Evolutionary conservation across 2,113 vertebrate genomes (phyloP), one percentile per base, ranked within the genome.

Genomic region (Pleuronectes platessa): DNA sequence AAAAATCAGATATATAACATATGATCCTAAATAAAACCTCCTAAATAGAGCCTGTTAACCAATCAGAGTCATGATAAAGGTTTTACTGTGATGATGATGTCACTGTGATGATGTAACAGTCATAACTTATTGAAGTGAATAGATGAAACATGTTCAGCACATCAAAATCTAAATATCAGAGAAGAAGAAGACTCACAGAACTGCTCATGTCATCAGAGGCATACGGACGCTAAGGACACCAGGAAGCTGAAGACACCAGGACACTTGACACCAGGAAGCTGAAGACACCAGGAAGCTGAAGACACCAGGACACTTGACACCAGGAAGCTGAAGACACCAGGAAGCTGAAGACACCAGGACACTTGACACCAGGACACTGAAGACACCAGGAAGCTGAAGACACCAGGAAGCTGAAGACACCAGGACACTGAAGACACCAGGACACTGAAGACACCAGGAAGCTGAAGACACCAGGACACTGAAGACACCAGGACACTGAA

Each of bases 121-220:
- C 10, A 11, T 42, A 3, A 3, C 11, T 42, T 42, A 42, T 42
- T 42, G 11, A 11, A 42, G 40, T 3, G 17, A 20, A 7, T 5
- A 18, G 15, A 51, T 51, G 47, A 51, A 15, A 51, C 47, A 18
- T 17, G 47, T 10, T 54, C n/a, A 31, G 31, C 31, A 31, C 31
- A 31, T 31, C 31, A 7, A 31, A 31, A 7, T 31, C 6, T 31
- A 31, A 31, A 6, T 31, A 59, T 5, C 12, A 9, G 20, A 56
- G 56, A 24, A 54, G 3, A 58, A 27, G 24, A 66, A 14, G 56
- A 87, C 89, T 87, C 70, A 90, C 89, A 68, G 81, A 55, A 68
- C 76, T 77, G 76, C 85, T 90, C 89, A 90, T 90, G 31, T 67
- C 85, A 76, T 68, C 51, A 13, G 83, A 65, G 63, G 60, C 20